Evolutionary conservation across 2,113 vertebrate genomes (phyloP), one percentile per base, ranked within the genome.

Genomic region (Tricholaema leucomelas): DNA sequence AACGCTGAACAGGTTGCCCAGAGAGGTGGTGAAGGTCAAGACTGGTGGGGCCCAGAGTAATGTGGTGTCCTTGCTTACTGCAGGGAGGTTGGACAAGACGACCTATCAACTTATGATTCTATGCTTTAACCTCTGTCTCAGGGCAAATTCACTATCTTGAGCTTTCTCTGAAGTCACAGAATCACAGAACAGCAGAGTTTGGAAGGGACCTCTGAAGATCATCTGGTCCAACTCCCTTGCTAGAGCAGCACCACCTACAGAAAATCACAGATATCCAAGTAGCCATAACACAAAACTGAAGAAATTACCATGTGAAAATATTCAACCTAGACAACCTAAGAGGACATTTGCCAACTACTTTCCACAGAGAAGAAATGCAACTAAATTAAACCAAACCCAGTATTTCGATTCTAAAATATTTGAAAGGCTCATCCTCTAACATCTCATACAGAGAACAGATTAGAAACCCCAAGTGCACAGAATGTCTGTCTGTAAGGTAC

Each of bases 401-500:
- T 2, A 24, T 12, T 59, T 75, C 69, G 28, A 9, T 38, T 64
- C 59, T 13, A 5, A 59, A 74, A 31, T 7, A 46, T 33, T 21
- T 0, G 30, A 80, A 79, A 75, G 8, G 20, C 27, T 50, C 1
- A 16, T 73, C 65, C 72, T 73, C 77, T 40, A 35, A 33, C 15
- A 24, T 4, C 21, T 23, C 12, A 50, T 4, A 13, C 8, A 15
- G 67, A 33, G 9, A 30, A 17, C 1, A 4, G 11, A 40, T 10
- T 4, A 30, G 44, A 76, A 83, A 58, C 5, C 33, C 2, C 4
- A 6, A 0, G 2, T 8, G 14, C 4, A 4, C 4, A 70, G 50
- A 85, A 63, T 2, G 54, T 61, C 80, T 30, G 0, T 40, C 63
- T 91, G 66, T 54, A 24, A 86, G 66, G 77, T 84, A 33, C 74